Evolutionary conservation across 2,888 invertebrate genomes (phyloP), one percentile per base, ranked within the genome.

Genomic region (Drosophila fulvimacula): DNA sequence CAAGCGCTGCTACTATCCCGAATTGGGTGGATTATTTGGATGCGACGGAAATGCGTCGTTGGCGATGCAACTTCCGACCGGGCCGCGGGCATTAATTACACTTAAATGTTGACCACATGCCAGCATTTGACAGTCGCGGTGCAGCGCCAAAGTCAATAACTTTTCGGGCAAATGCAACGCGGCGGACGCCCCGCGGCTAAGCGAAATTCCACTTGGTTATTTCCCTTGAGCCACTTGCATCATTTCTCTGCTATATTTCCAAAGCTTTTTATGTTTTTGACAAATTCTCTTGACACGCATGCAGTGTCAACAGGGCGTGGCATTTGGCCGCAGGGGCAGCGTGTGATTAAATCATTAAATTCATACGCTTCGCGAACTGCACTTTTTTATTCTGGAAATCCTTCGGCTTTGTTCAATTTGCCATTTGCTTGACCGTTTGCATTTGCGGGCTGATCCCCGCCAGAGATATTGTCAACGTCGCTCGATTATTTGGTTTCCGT

Each of bases 91-190:
- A 91, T 89, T 91, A 92, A 92, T 92, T 92, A 92, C 90, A 92
- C 92, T 91, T 90, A 92, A 90, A 90, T 88, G 82, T 88, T 91
- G 91, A 92, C 92, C 92, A 92, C 92, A 92, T 92, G 92, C 92
- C 87, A 91, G 86, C 90, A 92, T 92, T 91, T 90, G 88, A 55
- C 85, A 74, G 89, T 57, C 51, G 36, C 48, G 30, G 2, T 52
- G 71, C 55, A 74, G 4, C 11, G 36, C 4, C 27, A 38, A 80
- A 85, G 86, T 85, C 81, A 82, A 84, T 73, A 87, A 77, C 64
- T 68, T 57, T 67, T 63, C 10, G 9, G 71, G 57, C 64, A 46
- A 79, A 66, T 89, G 85, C 88, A 79, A 59, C 57, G 44, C 49
- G 53, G 15, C 24, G 32, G n/a, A 46, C 24, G 69, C 63, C 77